Evolutionary conservation across 2,797 vertebrate genomes (phyloP), one percentile per base, ranked within the genome.

Genomic region (Pitangus sulphuratus): DNA sequence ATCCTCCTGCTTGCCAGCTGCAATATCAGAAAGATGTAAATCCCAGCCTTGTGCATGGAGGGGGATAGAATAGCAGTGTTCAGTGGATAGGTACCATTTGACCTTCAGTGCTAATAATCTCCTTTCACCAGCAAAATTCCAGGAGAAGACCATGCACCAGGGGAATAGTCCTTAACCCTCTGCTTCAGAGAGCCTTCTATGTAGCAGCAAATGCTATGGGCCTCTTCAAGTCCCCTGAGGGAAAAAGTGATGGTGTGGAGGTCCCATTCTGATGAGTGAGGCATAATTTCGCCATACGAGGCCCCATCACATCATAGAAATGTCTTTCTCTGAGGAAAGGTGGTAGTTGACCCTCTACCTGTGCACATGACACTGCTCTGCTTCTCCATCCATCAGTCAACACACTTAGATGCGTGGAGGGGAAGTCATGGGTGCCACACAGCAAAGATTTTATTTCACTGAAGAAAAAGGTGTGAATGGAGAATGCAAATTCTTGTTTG

Each of bases 191-290:
- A 87, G 11, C 19, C 53, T 8, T 0, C 33, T 42, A 4, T 1
- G 7, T 54, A 40, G 15, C 35, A 37, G 15, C 40, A 76, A 76
- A 5, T 57, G 57, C 31, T 48, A 6, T 53, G 40, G 20, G 24
- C 10, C 25, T 53, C 40, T 47, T 75, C 53, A 68, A 71, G 26
- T 1, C 3, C 16, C 7, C 3, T 24, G 45, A 44, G 25, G 20
- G 7, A 53, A 76, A 93, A 61, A 30, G 11, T 15, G 24, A 17
- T 44, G 26, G 11, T 15, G 25, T n/a, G 8, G 11, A 44, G 10
- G 20, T 68, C 15, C 33, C 25, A 37, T 4, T 37, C 60, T 61
- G 30, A 24, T 0, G 0, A 58, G 3, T 5, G 14, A 74, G 44
- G 20, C 11, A 19, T 8, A 4, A 24, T 70, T 81, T 47, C 15